These are phyloP conservation scores for Cynaeus angustus DNA, from an alignment of 2,888 invertebrate species.

Conservation along the genomic window DNA sequence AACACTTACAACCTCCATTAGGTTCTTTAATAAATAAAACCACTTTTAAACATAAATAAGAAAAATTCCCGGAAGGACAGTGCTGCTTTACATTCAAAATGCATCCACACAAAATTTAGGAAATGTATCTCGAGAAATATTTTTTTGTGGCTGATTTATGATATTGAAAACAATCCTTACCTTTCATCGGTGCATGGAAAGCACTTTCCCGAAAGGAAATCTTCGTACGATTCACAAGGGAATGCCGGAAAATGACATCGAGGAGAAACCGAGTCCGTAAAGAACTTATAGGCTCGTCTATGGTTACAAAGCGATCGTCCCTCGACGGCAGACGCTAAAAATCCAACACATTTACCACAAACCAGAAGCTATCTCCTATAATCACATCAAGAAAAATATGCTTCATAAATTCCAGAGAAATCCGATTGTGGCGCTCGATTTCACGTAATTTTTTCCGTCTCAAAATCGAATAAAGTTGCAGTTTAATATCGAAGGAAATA, in stretches of 20 bases:
- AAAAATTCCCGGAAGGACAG: background rate
- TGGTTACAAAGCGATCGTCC: conserved; percentile 95
- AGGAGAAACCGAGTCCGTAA: conserved; percentile 94
- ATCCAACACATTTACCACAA: conserved; percentile 29
- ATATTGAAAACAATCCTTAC: conserved; percentile 58
- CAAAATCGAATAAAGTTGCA: background rate
- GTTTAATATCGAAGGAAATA: background rate
- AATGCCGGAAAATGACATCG: conserved; percentile 94
- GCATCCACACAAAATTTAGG: conserved; percentile 14
- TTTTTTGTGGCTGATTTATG: conserved; percentile 29
- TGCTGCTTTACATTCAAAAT: conserved; percentile 9
- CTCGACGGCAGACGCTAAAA: conserved; percentile 82
- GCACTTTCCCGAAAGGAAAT: conserved; percentile 85
- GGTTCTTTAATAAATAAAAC: conserved; percentile 11
- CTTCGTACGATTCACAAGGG: conserved; percentile 89
- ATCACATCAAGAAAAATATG: conserved; percentile 4
- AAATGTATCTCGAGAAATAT: conserved; percentile 18
- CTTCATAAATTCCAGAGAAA: conserved; percentile 1
- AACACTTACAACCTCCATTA: conserved; percentile 1
- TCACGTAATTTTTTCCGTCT: no score
- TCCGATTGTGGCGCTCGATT: background rate
- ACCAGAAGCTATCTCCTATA: background rate
- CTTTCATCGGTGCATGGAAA: conserved; percentile 78
- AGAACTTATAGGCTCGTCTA: conserved; percentile 93
- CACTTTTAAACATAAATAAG: background rate